A percentile compares a stretch with the other conserved stretches of the same genome.
Conservation (phyloP, 2,113 vertebrate species). For the Oriolus oriolus region DNA sequence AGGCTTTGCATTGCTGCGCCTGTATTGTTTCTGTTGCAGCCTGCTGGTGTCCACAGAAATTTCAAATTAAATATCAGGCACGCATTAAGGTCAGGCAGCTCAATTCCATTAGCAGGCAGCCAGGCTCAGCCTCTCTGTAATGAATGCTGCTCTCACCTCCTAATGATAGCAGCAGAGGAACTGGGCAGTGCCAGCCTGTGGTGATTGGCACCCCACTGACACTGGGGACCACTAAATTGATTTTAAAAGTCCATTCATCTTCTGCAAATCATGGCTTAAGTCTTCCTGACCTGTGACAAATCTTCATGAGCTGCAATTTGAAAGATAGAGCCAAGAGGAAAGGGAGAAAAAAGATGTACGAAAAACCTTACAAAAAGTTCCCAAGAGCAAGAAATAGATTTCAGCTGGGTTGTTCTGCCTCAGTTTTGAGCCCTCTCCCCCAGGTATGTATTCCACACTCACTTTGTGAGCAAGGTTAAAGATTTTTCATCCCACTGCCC, state of each 20-base stretch:
- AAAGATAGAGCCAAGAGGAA: not conserved
- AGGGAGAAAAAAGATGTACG: not conserved
- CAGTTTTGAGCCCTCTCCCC: not conserved
- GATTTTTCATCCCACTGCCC: not conserved
- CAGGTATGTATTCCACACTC: not conserved
- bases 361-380: not conserved
- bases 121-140: not conserved
- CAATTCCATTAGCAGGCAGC: not conserved
- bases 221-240: not conserved
- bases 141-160: not conserved
- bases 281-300: conserved; percentile 42
- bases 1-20: not conserved
- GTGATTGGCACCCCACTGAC: conserved; percentile 16
- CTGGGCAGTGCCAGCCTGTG: not conserved
- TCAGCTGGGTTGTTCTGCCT: not conserved
- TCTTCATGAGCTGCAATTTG: not conserved
- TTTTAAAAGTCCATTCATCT: conserved; percentile 40
- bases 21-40: not conserved
- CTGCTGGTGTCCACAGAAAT: conserved; percentile 1
- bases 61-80: conserved; percentile 38
- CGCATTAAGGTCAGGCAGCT: conserved; percentile 46
- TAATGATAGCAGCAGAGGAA: not conserved
- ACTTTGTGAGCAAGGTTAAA: not conserved
- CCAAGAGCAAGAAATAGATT: not conserved
- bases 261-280: not conserved